Evolutionary conservation across 2,797 vertebrate genomes (phyloP).

Genomic region (Parauchenoglanis punctatus): DNA sequence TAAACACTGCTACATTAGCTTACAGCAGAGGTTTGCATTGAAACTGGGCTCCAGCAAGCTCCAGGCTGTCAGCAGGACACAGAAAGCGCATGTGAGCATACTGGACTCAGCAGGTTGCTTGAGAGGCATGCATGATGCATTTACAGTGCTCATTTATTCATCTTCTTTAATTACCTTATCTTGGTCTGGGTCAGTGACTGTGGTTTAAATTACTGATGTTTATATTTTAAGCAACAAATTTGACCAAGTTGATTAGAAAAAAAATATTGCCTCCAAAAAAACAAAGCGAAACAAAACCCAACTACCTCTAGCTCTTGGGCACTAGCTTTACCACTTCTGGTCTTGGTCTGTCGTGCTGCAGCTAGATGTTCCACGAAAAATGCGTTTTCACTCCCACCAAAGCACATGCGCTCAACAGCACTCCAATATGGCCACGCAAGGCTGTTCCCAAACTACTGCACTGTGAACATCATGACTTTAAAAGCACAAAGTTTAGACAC

Average conservation of each 20-base stretch:
- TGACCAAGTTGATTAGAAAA: no score
- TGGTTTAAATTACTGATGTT: not conserved
- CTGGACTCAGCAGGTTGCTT: not conserved
- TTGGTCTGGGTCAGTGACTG: not conserved
- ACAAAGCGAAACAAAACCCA: not conserved
- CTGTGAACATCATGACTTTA: not conserved
- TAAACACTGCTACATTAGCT: not conserved
- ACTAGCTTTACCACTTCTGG: no score
- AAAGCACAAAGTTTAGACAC: conserved; percentile 8
- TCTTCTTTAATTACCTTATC: not conserved
- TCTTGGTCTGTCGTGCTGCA: not conserved
- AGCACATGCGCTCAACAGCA: not conserved
- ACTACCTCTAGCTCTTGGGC: not conserved
- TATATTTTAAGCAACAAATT: not conserved
- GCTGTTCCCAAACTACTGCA: not conserved
- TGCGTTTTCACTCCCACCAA: not conserved
- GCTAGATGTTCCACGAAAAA: not conserved
- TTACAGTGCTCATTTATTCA: not conserved
- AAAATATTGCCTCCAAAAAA: not conserved
- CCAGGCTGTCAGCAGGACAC: not conserved
- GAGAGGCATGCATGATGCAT: not conserved
- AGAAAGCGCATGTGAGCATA: not conserved
- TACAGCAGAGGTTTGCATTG: not conserved
- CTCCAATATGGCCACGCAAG: not conserved
- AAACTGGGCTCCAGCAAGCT: not conserved